phyloP scores from a whole-genome alignment of 2,113 vertebrate genomes.

The Cyprinodon tularosa region DNA sequence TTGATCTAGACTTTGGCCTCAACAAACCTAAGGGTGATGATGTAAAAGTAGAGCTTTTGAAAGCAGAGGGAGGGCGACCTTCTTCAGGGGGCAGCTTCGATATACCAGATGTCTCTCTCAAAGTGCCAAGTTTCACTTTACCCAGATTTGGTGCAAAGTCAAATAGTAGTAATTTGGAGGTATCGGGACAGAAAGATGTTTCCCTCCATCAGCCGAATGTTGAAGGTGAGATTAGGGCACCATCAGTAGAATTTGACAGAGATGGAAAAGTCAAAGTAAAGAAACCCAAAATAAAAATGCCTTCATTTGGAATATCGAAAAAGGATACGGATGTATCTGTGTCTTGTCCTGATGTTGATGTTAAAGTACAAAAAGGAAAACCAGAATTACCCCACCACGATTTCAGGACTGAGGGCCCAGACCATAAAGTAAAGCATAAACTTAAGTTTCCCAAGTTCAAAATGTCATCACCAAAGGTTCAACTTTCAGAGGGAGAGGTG shows the following conservation, averaged over 20 bases:
- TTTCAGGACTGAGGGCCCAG: constrained; percentile 48
- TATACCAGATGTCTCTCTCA: constrained; percentile 74
- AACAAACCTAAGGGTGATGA: constrained; percentile 72
- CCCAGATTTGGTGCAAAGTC: constrained; percentile 81
- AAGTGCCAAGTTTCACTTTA: constrained; percentile 80
- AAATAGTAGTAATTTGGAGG: constrained; percentile 57
- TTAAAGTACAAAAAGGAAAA: constrained; percentile 54
- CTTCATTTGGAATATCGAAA: constrained; percentile 79
- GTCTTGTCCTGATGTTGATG: constrained; percentile 64
- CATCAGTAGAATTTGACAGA: constrained; percentile 68
- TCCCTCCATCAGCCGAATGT: constrained; percentile 50
- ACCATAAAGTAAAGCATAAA: constrained; percentile 66
- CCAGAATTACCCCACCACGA: constrained; percentile 57
- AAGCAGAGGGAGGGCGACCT: constrained; percentile 71
- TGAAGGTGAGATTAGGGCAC: constrained; percentile 56
- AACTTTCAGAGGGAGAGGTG: constrained; percentile 53
- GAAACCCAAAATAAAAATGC: constrained; percentile 83
- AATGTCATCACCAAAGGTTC: constrained; percentile 65
- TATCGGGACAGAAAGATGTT: constrained; percentile 55
- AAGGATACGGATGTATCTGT: constrained; percentile 66
- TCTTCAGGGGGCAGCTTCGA: constrained; percentile 78
- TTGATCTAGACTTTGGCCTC: constrained; percentile 80
- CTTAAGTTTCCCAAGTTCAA: constrained; percentile 78
- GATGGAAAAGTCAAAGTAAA: constrained; percentile 75
- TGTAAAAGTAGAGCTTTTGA: constrained; percentile 73